Conservation (phyloP, 2,797 vertebrate genomes). For the Ceyx erithaca region DNA sequence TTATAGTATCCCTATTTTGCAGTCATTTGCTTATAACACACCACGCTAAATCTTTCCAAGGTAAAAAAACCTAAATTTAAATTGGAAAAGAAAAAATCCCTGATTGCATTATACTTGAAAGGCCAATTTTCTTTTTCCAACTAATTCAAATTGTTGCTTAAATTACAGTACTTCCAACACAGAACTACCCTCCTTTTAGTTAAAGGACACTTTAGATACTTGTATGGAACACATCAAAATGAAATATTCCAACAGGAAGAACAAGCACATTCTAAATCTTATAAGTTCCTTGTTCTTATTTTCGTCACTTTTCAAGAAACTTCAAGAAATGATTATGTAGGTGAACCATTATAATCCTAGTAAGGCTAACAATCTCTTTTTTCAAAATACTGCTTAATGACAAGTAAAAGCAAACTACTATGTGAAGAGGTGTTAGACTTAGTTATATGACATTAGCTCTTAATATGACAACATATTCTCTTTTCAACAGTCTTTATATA, state of each 20-base stretch:
- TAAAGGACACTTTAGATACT: constrained; percentile 30
- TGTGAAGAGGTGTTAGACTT: neutral
- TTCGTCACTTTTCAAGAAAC: neutral
- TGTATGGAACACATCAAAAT: neutral
- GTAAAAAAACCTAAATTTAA: neutral
- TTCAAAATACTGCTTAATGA: neutral
- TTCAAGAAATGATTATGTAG: neutral
- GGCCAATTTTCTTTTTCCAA: neutral
- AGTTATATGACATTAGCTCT: neutral
- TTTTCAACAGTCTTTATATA: neutral
- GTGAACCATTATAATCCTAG: neutral
- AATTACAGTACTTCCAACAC: neutral
- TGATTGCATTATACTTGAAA: neutral
- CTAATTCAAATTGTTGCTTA: neutral
- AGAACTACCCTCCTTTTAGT: neutral
- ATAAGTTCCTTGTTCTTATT: neutral
- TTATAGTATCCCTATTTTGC: constrained; percentile 27
- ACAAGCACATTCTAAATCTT: neutral
- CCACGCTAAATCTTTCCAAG: neutral
- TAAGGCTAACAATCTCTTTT: neutral
- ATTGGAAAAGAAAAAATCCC: neutral
- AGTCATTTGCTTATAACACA: constrained; percentile 12
- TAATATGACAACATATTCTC: neutral
- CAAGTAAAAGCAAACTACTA: neutral
- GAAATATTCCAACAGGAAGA: neutral